These are phyloP conservation scores for Spodoptera litura DNA, from an alignment of 1,140 invertebrate species.

Conservation along the genomic window DNA sequence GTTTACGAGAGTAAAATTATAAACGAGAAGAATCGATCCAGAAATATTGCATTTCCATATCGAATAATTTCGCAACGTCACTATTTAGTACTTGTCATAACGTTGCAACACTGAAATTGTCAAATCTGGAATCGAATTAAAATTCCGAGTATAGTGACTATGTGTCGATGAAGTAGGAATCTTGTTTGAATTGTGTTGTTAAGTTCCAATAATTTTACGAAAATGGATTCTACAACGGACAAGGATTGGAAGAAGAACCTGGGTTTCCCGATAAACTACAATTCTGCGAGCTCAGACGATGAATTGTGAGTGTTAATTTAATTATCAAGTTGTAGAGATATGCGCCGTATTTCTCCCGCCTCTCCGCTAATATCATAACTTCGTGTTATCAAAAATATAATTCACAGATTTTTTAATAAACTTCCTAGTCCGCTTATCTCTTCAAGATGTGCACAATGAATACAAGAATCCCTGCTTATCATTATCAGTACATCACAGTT, in stretches of 20 bases:
- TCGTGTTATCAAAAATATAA: not conserved
- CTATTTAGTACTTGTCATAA: too few relatives aligned
- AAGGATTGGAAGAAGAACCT: conserved; percentile 76
- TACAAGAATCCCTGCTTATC: not conserved
- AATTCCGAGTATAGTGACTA: too few relatives aligned
- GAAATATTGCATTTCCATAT: too few relatives aligned
- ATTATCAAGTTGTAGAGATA: conserved; percentile 7
- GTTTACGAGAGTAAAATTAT: too few relatives aligned
- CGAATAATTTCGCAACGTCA: too few relatives aligned
- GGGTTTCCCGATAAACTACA: conserved; percentile 76
- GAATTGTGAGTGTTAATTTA: conserved; percentile 71
- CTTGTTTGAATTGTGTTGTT: not conserved
- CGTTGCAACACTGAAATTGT: too few relatives aligned
- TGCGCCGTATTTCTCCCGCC: conserved; percentile 2
- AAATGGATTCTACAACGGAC: conserved; percentile 63
- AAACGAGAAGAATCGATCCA: too few relatives aligned
- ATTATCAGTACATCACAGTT: not conserved
- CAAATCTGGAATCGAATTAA: too few relatives aligned
- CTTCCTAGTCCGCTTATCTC: not conserved
- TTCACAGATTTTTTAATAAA: not conserved
- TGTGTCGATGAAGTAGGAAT: conserved; percentile 30
- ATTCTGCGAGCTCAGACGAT: conserved; percentile 74
- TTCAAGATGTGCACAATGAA: not conserved
- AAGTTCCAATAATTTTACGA: conserved; percentile 25
- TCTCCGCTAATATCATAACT: not conserved